Percentiles rank a stretch among this genome's conserved stretches.
Conservation (phyloP, 2,888 invertebrate species). For the Camponotus fellah region DNA sequence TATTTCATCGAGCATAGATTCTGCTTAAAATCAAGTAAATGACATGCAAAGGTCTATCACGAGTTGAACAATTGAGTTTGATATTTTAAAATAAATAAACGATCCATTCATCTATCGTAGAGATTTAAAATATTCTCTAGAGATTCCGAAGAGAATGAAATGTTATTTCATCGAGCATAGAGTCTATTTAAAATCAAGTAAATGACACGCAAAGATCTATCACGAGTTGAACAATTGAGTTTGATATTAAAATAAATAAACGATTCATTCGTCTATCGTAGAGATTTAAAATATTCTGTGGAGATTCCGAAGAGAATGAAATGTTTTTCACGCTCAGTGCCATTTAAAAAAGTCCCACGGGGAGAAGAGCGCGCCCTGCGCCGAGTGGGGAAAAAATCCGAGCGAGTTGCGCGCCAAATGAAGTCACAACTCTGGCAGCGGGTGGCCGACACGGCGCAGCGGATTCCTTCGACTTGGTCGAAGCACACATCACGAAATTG, state of each 20-base stretch:
- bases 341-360: neutral
- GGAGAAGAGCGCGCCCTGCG: neutral
- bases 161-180: neutral
- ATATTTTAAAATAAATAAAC: neutral
- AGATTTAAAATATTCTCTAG: no score
- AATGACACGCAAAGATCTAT: neutral
- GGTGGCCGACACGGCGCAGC: slow-evolving; percentile 78
- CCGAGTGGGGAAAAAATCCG: slow-evolving; percentile 16
- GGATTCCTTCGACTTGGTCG: slow-evolving; percentile 76
- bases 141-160: neutral
- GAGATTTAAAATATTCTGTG: no score
- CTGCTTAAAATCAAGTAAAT: neutral
- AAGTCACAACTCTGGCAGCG: slow-evolving; percentile 85
- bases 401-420: slow-evolving; percentile 80
- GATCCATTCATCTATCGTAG: no score
- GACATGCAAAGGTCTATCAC: neutral
- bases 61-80: neutral
- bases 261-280: neutral
- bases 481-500: slow-evolving; percentile 79
- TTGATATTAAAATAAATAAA: neutral
- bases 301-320: neutral
- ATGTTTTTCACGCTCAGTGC: neutral
- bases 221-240: neutral
- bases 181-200: neutral
- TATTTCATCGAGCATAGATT: neutral